These are phyloP conservation scores for Psylliodes chrysocephalus DNA, from an alignment of 2,888 invertebrate species.

Conservation along the genomic window DNA sequence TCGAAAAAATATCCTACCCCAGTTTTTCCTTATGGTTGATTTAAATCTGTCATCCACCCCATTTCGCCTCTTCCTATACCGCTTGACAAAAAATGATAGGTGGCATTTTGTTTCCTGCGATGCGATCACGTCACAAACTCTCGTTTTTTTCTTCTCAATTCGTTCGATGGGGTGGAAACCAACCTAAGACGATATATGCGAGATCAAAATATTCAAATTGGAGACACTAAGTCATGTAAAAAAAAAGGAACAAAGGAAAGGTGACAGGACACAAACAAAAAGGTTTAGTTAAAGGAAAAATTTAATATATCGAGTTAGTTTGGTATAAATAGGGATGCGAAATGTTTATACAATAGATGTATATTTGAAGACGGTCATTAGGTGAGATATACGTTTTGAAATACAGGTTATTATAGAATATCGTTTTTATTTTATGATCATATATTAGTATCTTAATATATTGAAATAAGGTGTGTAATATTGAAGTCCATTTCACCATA, in stretches of 20 bases:
- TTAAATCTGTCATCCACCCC: neutral
- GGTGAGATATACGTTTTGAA: too few relatives aligned
- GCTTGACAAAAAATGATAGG: conserved; percentile 11
- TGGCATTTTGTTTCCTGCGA: conserved; percentile 16
- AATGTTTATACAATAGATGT: too few relatives aligned
- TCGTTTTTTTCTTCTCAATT: conserved; percentile 3
- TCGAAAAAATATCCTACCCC: neutral
- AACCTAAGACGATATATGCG: conserved; percentile 6
- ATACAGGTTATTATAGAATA: too few relatives aligned
- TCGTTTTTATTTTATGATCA: too few relatives aligned
- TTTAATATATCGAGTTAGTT: too few relatives aligned
- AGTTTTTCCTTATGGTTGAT: neutral
- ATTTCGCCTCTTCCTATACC: neutral
- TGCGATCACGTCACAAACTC: conserved; percentile 12
- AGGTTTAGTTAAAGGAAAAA: too few relatives aligned
- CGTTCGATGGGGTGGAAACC: conserved; percentile 11
- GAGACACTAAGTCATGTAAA: conserved; percentile 15
- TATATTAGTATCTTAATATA: too few relatives aligned
- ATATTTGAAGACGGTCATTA: too few relatives aligned
- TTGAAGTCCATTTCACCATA: too few relatives aligned
- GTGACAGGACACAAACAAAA: conserved; percentile 2
- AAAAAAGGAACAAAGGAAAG: conserved; percentile 8
- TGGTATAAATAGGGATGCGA: too few relatives aligned
- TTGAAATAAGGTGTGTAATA: too few relatives aligned
- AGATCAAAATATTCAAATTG: conserved; percentile 21